phyloP scores from a whole-genome alignment of 1,140 invertebrate species.

The Trichonephila clavipes region DNA sequence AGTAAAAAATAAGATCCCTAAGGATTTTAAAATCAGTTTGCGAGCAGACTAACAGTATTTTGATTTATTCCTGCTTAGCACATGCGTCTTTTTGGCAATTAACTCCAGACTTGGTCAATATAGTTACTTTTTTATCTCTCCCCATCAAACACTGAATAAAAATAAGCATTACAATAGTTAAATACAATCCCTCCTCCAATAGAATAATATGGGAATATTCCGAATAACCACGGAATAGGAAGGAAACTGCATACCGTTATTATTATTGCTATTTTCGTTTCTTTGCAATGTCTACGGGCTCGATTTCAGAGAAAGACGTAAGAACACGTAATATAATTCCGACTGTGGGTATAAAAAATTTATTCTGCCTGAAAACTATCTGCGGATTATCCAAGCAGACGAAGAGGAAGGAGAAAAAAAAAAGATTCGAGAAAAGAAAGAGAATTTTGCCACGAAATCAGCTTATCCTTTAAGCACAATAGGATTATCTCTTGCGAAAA shows the following conservation, averaged over 20 bases:
- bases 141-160: neutral
- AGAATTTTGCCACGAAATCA: conserved; percentile 35
- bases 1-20: too few relatives aligned
- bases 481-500: conserved; percentile 20
- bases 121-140: neutral
- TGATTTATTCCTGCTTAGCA: neutral
- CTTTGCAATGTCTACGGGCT: neutral
- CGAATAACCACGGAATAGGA: neutral
- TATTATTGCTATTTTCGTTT: neutral
- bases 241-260: neutral
- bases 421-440: neutral
- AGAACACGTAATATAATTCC: conserved; percentile 1
- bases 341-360: neutral
- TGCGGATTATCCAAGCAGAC: conserved; percentile 1
- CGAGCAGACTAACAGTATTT: too few relatives aligned
- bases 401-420: neutral
- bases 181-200: neutral
- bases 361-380: conserved; percentile 3
- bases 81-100: too few relatives aligned
- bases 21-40: too few relatives aligned
- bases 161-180: neutral
- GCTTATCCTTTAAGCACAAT: conserved; percentile 31
- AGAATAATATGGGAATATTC: neutral
- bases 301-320: neutral
- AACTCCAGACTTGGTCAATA: neutral